Conservation (phyloP, 2,113 vertebrate genomes). For the Elachura formosa region DNA sequence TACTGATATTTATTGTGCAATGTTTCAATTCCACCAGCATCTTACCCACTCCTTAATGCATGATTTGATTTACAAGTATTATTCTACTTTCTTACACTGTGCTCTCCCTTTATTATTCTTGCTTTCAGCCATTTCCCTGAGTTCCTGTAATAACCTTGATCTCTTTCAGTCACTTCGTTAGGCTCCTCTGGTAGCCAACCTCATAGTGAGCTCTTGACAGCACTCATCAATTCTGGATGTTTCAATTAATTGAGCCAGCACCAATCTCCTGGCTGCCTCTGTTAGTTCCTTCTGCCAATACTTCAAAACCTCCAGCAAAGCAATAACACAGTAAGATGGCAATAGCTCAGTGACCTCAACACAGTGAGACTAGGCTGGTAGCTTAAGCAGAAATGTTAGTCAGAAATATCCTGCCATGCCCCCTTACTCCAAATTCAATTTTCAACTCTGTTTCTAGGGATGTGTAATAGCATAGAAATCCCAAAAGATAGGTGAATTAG, state of each 20-base stretch:
- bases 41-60: background rate
- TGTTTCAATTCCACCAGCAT: background rate
- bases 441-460: background rate
- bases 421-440: background rate
- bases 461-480: background rate
- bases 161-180: conserved; percentile 39
- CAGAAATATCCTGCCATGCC: background rate
- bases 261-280: conserved; percentile 2
- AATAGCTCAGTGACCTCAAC: background rate
- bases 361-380: background rate
- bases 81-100: background rate
- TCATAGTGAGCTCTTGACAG: conserved; percentile 39
- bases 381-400: background rate
- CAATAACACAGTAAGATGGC: background rate
- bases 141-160: conserved; percentile 44
- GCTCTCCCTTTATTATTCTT: background rate
- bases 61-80: background rate
- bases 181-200: background rate
- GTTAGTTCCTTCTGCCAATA: background rate
- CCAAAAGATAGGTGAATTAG: background rate
- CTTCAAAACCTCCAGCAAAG: background rate
- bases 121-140: conserved; percentile 16
- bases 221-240: conserved; percentile 45
- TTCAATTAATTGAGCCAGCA: conserved; percentile 49
- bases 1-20: background rate